These are phyloP conservation scores for Drosophila infuscata DNA, from an alignment of 2,888 invertebrate species.

Conservation along the genomic window DNA sequence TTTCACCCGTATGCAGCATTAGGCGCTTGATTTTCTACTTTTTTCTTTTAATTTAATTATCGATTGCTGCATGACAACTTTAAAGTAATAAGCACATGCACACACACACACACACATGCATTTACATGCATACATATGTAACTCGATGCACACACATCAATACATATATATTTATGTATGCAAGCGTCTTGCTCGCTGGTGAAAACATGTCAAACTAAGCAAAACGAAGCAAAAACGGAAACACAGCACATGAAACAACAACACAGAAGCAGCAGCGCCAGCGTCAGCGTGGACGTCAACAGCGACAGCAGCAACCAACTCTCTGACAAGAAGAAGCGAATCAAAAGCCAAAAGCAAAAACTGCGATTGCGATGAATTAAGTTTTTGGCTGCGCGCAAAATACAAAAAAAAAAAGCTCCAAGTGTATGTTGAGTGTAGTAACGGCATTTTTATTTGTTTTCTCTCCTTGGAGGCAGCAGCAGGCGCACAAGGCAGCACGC, in stretches of 20 bases:
- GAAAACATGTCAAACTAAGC: conserved; percentile 73
- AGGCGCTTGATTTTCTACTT: conserved; percentile 22
- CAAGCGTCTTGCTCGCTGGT: conserved; percentile 37
- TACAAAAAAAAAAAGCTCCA: conserved; percentile 28
- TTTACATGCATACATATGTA: conserved; percentile 1
- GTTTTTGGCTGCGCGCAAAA: conserved; percentile 60
- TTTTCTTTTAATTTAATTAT: conserved; percentile 69
- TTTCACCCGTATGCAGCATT: conserved; percentile 42
- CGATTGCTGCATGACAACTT: conserved; percentile 60
- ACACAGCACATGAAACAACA: conserved; percentile 53
- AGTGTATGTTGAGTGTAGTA: conserved; percentile 34
- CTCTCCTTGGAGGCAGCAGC: conserved; percentile 39
- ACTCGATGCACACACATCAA: conserved; percentile 18
- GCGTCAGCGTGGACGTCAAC: conserved; percentile 12
- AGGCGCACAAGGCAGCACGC: conserved; percentile 8
- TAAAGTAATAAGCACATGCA: conserved; percentile 62
- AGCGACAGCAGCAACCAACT: conserved; percentile 20
- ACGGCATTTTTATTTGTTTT: conserved; percentile 56
- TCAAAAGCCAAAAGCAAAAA: conserved; percentile 68
- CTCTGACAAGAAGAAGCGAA: conserved; percentile 52
- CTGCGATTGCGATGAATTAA: conserved; percentile 73
- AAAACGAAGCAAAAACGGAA: conserved; percentile 63
- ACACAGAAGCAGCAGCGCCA: conserved; percentile 8
- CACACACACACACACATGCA: conserved; percentile 1
- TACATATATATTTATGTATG: conserved; percentile 17